Base-by-base conservation (phyloP, 2,797 vertebrate genomes). In the Craterocephalus amniculus region DNA sequence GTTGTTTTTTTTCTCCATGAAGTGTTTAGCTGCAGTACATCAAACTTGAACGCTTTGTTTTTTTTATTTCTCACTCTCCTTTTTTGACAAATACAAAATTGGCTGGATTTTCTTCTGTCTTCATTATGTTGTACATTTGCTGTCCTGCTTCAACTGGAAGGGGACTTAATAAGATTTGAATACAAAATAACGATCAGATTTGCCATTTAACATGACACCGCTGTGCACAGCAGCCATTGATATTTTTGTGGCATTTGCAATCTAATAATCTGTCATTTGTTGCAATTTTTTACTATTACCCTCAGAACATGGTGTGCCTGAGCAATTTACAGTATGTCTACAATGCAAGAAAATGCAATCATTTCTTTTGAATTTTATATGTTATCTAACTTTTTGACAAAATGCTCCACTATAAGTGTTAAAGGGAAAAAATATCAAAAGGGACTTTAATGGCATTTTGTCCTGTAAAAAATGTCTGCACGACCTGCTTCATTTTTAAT, bases 381-480 rank as follows among this genome's bases (percentile, higher is more conserved):
- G 51, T 67, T 16, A 36, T 74, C 72, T 69, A 65, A 60, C 58
- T 73, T 77, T 79, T n/a, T 48, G 45, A 52, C 13, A 59, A 35
- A 52, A 49, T 74, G 67, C 67, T 49, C 75, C 58, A 29, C 49
- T n/a, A n/a, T n/a, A n/a, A 48, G 54, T 80, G 83, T 59, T 59
- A 65, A 83, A 70, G 75, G 76, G 79, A 81, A 75, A 76, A 31
- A 38, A 40, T 80, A 78, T 71, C 64, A 81, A 79, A 66, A 58
- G 60, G 54, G 64, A 83, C 86, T 88, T 78, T 79, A 84, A 85
- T 81, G 69, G 66, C 75, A 74, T 69, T 40, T 74, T 29, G 13
- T 63, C 18, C 14, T 61, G 66, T 29, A 65, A 79, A 77, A 62
- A 58, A 74, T 71, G 60, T 78, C 57, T 64, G 54, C 77, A 78